These are phyloP conservation scores for Danaus plexippus DNA, from an alignment of 1,140 invertebrate genomes.

Conservation along the genomic window DNA sequence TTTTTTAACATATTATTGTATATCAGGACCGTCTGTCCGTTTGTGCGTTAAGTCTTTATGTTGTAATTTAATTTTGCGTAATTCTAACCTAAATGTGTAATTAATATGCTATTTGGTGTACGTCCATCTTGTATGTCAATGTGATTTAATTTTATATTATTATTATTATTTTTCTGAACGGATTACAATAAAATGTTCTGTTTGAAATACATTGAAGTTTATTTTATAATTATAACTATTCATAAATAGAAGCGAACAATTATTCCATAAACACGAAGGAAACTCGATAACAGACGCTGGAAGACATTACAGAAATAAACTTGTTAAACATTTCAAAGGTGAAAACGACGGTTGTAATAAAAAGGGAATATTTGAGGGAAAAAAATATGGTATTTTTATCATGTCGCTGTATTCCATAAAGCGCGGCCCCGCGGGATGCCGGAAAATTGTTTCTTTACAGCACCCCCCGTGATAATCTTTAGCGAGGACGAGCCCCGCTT, in stretches of 20 bases:
- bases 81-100: constrained; percentile 63
- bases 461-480: constrained; percentile 60
- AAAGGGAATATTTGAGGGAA: constrained; percentile 28
- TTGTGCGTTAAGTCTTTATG: constrained; percentile 56
- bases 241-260: not conserved
- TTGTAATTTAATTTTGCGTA: constrained; percentile 51
- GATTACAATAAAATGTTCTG: constrained; percentile 72
- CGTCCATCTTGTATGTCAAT: constrained; percentile 69
- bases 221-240: constrained; percentile 32
- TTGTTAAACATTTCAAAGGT: constrained; percentile 36
- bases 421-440: constrained; percentile 41
- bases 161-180: constrained; percentile 58
- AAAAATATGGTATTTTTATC: constrained; percentile 59
- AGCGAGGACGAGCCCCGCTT: constrained; percentile 14
- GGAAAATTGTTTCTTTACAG: constrained; percentile 69
- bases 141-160: constrained; percentile 56
- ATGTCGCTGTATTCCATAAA: constrained; percentile 52
- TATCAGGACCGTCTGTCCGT: constrained; percentile 40
- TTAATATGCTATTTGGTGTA: constrained; percentile 64
- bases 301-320: constrained; percentile 31
- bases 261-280: not conserved
- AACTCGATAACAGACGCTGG: not conserved
- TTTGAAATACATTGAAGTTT: constrained; percentile 65
- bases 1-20: constrained; percentile 46
- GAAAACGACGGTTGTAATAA: constrained; percentile 23